Base-by-base conservation (phyloP, 2,113 vertebrate species). In the Tetrao urogallus region DNA sequence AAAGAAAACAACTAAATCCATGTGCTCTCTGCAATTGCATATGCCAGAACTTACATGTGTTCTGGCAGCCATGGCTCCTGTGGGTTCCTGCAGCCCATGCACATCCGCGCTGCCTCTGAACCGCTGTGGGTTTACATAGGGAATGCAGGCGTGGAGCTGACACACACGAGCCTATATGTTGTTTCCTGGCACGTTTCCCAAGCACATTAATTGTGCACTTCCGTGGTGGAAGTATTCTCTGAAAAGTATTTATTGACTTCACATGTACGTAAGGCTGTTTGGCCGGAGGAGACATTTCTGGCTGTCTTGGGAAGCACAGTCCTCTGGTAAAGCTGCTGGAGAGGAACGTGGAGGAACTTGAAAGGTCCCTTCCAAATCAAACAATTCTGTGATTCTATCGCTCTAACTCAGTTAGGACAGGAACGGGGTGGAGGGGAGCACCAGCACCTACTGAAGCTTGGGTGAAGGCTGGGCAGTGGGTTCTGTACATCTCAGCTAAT, bases 301-400 rank as follows among this genome's bases (percentile, higher is more conserved):
- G 40, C 57, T 43, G 42, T 50, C 48, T 42, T 27, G 56, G 69
- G 69, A 90, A 95, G 90, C 88, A 34, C 89, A 79, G 91, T 38
- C 87, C 66, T 19, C 60, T 72, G 50, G 21, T 47, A 63, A 86
- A 79, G 79, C 65, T 96, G 74, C 92, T 95, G 91, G 91, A 77
- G 92, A 78, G 82, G 81, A 89, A 94, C 94, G 57, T 63, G 63
- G 85, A 87, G 88, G 94, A 90, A 72, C 78, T 92, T 96, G 73
- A 54, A 54, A 30, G 27, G 27, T 54, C 52, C 27, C 52, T 54
- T 54, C 52, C 52, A 54, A 54, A 14, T 54, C 52, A 54, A 54
- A 54, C 52, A 54, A 5, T 17, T 54, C 27, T 54, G 52, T 54
- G 52, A 54, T 54, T 54, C 52, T 27, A 15, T 54, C 25, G 16